phyloP scores from a whole-genome alignment of 2,113 vertebrate species.

The Notiomystis cincta region DNA sequence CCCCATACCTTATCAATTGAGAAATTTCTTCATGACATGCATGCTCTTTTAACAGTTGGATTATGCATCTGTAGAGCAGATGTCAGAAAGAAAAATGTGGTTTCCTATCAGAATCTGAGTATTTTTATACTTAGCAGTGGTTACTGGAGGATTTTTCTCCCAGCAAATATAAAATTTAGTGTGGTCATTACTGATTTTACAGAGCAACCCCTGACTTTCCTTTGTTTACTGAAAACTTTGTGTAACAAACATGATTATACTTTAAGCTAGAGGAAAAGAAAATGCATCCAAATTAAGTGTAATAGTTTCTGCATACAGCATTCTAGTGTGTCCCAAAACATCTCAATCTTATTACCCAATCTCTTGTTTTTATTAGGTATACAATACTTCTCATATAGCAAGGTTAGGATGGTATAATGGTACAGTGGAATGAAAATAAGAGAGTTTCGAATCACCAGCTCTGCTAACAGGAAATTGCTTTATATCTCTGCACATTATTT shows the following conservation, averaged over 20 bases:
- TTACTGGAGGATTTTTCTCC: neutral
- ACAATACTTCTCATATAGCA: neutral
- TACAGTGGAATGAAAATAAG: neutral
- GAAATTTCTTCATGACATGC: neutral
- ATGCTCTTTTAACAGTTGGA: neutral
- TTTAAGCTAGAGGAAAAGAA: neutral
- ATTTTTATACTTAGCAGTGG: neutral
- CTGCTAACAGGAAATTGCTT: neutral
- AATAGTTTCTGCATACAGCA: neutral
- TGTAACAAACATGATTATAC: neutral
- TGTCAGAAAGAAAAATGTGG: neutral
- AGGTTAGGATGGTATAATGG: neutral
- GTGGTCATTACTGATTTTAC: neutral
- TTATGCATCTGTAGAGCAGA: neutral
- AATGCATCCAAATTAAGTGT: neutral
- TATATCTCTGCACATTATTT: conserved; percentile 3
- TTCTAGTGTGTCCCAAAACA: neutral
- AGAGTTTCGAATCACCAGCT: neutral
- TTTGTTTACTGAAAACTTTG: neutral
- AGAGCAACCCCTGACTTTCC: neutral
- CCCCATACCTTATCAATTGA: neutral
- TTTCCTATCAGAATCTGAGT: neutral
- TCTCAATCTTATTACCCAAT: neutral
- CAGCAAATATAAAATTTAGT: neutral
- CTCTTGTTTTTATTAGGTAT: neutral